Evolutionary conservation across 2,888 invertebrate species (phyloP).

Genomic region (Malacosoma neustria): DNA sequence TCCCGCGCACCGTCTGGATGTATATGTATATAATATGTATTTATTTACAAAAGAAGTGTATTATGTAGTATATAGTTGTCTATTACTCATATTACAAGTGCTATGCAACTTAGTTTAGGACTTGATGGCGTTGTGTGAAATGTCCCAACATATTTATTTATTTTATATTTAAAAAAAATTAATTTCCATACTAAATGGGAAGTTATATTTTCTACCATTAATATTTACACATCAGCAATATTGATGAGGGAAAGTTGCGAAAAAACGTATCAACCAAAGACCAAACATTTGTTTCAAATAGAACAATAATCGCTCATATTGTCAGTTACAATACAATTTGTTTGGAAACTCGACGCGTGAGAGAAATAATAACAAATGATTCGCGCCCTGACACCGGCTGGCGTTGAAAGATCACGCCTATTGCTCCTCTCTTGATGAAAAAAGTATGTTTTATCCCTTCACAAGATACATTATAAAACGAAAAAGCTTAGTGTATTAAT

Average conservation of each 20-base stretch:
- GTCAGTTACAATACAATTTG: constrained; percentile 74
- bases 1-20: no score
- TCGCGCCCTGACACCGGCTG: constrained; percentile 71
- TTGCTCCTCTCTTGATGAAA: constrained; percentile 67
- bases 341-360: constrained; percentile 69
- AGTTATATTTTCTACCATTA: no score
- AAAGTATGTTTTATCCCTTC: constrained; percentile 28
- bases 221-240: background rate
- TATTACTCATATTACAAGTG: no score
- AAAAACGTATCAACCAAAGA: constrained; percentile 17
- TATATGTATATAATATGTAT: no score
- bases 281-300: constrained; percentile 57
- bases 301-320: constrained; percentile 72
- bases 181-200: no score
- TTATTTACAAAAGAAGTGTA: no score
- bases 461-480: background rate
- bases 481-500: no score
- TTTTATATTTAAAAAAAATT: no score
- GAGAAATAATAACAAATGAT: constrained; percentile 74
- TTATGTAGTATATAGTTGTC: no score
- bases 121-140: no score
- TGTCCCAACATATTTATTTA: no score
- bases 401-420: constrained; percentile 74
- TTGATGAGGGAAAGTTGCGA: background rate
- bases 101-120: no score